Evolutionary conservation across 2,797 vertebrate genomes (phyloP), one percentile per base, ranked within the genome.

Genomic region (Lemur catta): DNA sequence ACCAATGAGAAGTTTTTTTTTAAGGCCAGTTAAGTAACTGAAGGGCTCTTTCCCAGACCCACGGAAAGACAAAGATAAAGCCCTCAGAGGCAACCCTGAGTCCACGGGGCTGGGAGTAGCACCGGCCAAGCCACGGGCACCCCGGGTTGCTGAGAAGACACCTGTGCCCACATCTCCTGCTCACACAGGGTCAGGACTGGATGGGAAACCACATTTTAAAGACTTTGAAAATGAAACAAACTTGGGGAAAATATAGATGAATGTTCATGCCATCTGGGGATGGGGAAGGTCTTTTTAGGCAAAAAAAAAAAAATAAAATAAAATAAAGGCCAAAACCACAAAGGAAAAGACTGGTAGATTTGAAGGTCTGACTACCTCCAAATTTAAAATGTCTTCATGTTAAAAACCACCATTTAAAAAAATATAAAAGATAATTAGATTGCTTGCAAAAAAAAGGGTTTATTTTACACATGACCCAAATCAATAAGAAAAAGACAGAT

Each of bases 401-500:
- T 96, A 84, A 94, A 95, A 94, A 89, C 30, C 43, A 93, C 76
- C 81, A 92, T 94, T 95, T 94, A 35, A 93, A 92, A 91, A 92
- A 81, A 14, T 81, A 46, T 86, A 48, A 91, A 94, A 94, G 76
- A 93, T 65, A 57, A 91, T 85, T 48, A 94, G 79, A 67, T 55
- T 92, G 89, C 55, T 38, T n/a, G n/a, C n/a, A n/a, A n/a, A n/a
- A 78, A 30, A 90, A 84, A 80, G 6, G 22, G 43, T 93, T 89
- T 89, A 38, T 93, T 89, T 87, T 48, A 24, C 28, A 48, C 71
- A 10, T 84, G 67, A 88, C 57, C 33, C 41, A 89, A 93, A 72
- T 57, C 52, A 88, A 74, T 30, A 89, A 86, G 63, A 80, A 69
- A 85, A 65, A 86, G 80, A 79, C 18, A 30, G 61, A 55, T 13